Evolutionary conservation across 2,113 vertebrate genomes (phyloP).

Genomic region (Myanophis thanlyinensis): DNA sequence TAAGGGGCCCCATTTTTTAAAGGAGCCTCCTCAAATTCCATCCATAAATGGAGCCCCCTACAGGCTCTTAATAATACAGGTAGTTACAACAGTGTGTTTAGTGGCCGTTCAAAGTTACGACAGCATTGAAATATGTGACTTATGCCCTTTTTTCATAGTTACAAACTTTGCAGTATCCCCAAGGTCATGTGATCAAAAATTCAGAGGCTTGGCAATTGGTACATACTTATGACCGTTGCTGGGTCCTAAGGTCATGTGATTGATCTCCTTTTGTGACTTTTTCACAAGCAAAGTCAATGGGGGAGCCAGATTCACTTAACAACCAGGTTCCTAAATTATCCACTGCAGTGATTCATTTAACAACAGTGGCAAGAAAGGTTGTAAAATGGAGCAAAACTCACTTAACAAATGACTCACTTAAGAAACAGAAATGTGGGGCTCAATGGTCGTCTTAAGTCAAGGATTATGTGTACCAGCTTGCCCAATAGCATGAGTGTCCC

Average conservation of each 20-base stretch:
- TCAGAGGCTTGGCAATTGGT: background rate
- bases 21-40: background rate
- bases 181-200: background rate
- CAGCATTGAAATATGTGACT: background rate
- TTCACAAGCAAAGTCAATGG: background rate
- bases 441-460: fast-evolving
- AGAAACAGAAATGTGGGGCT: background rate
- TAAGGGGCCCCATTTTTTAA: background rate
- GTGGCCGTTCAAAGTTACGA: background rate
- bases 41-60: background rate
- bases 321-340: background rate
- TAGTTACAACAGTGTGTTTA: background rate
- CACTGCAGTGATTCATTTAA: background rate
- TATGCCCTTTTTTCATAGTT: background rate
- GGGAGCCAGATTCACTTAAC: background rate
- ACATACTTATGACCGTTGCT: background rate
- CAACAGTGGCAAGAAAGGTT: background rate
- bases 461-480: background rate
- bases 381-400: background rate
- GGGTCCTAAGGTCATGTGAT: background rate
- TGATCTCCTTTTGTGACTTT: background rate
- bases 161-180: background rate
- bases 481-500: background rate
- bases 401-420: background rate
- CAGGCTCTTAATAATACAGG: background rate